Evolutionary conservation across 1,140 invertebrate species (phyloP), one percentile per base, ranked within the genome.

Genomic region (Sycobia sp.): DNA sequence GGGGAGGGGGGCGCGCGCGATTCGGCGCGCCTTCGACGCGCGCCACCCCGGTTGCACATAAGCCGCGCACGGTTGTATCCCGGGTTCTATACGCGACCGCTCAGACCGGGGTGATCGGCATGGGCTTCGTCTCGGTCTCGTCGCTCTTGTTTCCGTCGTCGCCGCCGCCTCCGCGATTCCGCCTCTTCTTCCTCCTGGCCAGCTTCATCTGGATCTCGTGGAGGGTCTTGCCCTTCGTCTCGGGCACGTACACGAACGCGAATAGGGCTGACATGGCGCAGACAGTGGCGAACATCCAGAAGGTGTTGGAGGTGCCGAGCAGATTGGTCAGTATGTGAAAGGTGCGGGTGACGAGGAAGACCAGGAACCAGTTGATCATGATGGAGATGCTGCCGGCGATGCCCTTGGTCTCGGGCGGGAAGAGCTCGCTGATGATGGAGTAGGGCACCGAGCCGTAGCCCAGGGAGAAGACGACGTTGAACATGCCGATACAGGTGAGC

Each of bases 201-300:
- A 90, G 79, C 71, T 87, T 86, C 34, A 78, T 78, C 60, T 88
- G 86, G 56, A 95, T 93, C 72, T 93, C 89, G 51, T 90, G 86
- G 27, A 91, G 79, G 0, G 85, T 86, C 72, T 89, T 90, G 1
- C 86, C 88, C 76, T 92, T 92, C 0, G 91, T 93, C 78, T 94
- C 91, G 0, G 90, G 91, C 1, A 93, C 86, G 66, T 87, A 82
- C 62, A 89, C 83, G 68, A 84, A 87, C 8, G 80, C 77, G 63
- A 87, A 88, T 3, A 83, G 16, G 0, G 78, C 73, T 4, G 84
- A 79, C 8, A 85, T 38, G 1, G 82, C 75, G 9, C 83, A 83
- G 53, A 86, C 74, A 10, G 78, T 79, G 0, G 86, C 70, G 68
- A 89, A 90, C 10, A 84, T 73, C 79, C 85, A 87, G 71, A 87